Conservation (phyloP, 2,797 vertebrate genomes). For the Liasis olivaceus region DNA sequence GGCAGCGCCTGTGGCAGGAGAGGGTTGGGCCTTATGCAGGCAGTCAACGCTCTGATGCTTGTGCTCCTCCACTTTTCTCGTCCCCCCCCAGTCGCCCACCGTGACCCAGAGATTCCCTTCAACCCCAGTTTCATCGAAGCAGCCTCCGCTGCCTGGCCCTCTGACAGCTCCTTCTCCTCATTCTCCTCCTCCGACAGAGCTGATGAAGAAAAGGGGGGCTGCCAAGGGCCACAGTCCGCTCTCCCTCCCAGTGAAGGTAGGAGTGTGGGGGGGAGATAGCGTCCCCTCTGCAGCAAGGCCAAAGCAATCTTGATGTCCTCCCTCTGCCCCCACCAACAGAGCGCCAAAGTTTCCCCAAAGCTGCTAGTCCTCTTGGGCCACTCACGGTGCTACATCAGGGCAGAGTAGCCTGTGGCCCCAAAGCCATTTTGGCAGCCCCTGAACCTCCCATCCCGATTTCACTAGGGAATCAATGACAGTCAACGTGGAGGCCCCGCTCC, state of each 20-base stretch:
- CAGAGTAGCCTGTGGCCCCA: background rate
- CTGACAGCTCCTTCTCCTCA: conserved; percentile 80
- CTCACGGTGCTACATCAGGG: background rate
- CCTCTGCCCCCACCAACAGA: no score
- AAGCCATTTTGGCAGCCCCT: background rate
- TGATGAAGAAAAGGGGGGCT: conserved; percentile 74
- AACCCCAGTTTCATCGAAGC: conserved; percentile 98
- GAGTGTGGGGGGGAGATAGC: accelerated
- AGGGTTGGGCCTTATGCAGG: background rate
- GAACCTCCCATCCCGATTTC: background rate
- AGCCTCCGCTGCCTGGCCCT: conserved; percentile 88
- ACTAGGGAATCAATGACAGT: no score
- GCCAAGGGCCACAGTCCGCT: background rate
- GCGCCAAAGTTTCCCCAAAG: background rate
- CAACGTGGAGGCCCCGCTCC: no score
- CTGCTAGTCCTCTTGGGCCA: no score
- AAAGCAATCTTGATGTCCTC: background rate
- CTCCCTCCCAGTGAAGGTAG: conserved; percentile 80
- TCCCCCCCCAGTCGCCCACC: conserved; percentile 85
- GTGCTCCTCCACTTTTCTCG: background rate
- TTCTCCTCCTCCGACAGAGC: background rate
- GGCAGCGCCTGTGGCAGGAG: background rate
- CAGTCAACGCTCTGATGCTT: background rate
- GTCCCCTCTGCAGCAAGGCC: background rate
- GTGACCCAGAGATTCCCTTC: conserved; percentile 91